Conservation (phyloP, 1,140 invertebrate species). For the Lethocerus indicus region DNA sequence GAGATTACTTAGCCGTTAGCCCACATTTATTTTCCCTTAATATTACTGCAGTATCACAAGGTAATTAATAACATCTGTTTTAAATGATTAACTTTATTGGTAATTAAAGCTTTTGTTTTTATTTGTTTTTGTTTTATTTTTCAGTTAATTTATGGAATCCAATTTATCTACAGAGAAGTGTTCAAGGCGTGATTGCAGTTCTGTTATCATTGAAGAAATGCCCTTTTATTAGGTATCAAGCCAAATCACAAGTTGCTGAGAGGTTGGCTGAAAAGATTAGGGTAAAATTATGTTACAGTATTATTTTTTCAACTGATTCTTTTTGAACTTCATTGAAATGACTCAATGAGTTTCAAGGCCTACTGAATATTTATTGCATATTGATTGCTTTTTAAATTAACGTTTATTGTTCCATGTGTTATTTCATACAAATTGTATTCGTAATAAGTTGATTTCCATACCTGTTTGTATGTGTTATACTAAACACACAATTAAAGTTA, state of each 20-base stretch:
- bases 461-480: background rate
- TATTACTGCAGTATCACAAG: constrained; percentile 40
- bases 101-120: background rate
- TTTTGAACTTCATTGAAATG: background rate
- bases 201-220: constrained; percentile 83
- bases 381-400: too few relatives aligned
- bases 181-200: constrained; percentile 71
- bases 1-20: constrained; percentile 83
- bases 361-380: too few relatives aligned
- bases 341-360: too few relatives aligned
- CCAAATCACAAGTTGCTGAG: constrained; percentile 68
- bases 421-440: too few relatives aligned
- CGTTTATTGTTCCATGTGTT: too few relatives aligned
- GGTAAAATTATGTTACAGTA: too few relatives aligned
- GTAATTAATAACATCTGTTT: constrained; percentile 22
- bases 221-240: constrained; percentile 83
- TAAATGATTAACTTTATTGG: background rate
- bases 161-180: constrained; percentile 49
- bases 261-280: constrained; percentile 70
- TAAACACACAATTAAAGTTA: background rate
- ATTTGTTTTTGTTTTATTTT: background rate
- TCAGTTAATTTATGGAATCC: constrained; percentile 42
- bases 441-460: background rate
- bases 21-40: constrained; percentile 75
- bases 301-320: background rate